phyloP scores from a whole-genome alignment of 2,888 invertebrate species.

The Abscondita cerata region DNA sequence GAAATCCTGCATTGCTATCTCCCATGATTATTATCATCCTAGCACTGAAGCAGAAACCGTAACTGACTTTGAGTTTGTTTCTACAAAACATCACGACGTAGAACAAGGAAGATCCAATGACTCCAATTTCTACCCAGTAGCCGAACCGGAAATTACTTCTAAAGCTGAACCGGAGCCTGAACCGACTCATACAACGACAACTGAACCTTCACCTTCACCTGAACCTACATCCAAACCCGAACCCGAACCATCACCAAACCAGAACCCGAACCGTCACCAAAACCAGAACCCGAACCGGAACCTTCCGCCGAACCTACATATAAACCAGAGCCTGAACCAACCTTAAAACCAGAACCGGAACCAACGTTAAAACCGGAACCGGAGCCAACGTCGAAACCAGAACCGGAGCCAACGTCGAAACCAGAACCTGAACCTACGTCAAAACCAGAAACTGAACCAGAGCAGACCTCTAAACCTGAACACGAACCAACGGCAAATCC shows the following conservation, averaged over 20 bases:
- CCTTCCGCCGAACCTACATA: conserved; percentile 59
- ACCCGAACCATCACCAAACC: conserved; percentile 58
- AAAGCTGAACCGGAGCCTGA: conserved; percentile 43
- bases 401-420: conserved; percentile 50
- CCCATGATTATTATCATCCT: conserved; percentile 41
- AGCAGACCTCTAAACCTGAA: conserved; percentile 46
- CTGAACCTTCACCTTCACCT: conserved; percentile 52
- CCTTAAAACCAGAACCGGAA: conserved; percentile 58
- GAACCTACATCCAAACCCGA: conserved; percentile 54
- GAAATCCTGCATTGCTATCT: conserved; percentile 58
- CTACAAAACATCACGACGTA: conserved; percentile 2
- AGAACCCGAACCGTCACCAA: conserved; percentile 54
- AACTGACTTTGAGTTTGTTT: conserved; percentile 38
- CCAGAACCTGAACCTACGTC: conserved; percentile 57
- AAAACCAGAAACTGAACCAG: conserved; percentile 52
- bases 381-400: conserved; percentile 31
- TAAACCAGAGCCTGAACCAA: conserved; percentile 54
- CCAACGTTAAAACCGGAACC: conserved; percentile 51
- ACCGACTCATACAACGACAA: conserved; percentile 36
- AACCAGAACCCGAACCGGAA: conserved; percentile 52
- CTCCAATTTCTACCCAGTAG: conserved; percentile 17
- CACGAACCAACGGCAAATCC: conserved; percentile 46
- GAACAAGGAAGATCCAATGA: conserved; percentile 15
- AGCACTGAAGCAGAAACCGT: conserved; percentile 48
- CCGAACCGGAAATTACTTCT: conserved; percentile 37